phyloP scores from a whole-genome alignment of 2,797 vertebrate species.

The Pantherophis vulpinus region DNA sequence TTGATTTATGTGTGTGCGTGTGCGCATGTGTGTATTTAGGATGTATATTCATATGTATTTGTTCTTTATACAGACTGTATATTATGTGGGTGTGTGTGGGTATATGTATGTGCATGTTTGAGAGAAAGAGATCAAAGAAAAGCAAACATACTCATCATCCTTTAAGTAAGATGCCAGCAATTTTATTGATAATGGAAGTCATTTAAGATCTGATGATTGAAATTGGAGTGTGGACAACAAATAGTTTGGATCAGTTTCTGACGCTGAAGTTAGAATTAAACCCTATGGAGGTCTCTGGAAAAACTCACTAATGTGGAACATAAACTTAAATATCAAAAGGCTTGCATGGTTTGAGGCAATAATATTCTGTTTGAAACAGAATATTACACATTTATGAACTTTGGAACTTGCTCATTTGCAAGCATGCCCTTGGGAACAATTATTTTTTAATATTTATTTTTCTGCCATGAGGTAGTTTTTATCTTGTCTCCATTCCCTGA shows the following conservation, averaged over 20 bases:
- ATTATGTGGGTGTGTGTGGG: neutral
- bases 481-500: neutral
- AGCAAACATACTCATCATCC: neutral
- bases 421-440: neutral
- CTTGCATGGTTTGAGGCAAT: neutral
- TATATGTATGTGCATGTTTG: neutral
- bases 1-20: neutral
- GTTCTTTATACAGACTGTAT: neutral
- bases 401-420: neutral
- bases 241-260: constrained; percentile 19
- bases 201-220: neutral
- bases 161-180: neutral
- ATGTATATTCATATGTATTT: neutral
- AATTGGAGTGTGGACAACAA: neutral
- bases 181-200: neutral
- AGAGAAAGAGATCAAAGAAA: neutral
- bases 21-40: neutral
- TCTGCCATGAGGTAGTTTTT: neutral
- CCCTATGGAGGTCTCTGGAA: neutral
- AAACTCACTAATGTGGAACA: neutral
- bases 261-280: constrained; percentile 37
- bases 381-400: neutral
- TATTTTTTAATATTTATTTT: neutral
- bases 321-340: neutral
- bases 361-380: neutral